phyloP scores from a whole-genome alignment of 35 echinoderm and acorn worm genomes.

The Amphiura filiformis region DNA sequence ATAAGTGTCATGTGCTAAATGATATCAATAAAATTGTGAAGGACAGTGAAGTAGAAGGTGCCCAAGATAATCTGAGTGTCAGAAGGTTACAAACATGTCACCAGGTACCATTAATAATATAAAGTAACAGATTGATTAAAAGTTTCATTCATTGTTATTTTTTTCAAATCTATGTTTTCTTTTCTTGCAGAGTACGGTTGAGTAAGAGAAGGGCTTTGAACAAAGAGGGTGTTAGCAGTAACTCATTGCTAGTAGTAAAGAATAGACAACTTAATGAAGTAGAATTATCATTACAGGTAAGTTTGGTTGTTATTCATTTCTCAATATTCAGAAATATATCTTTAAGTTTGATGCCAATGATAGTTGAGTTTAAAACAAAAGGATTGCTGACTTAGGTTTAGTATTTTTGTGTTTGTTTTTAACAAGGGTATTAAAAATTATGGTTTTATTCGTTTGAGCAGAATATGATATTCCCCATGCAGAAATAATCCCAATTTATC shows the following conservation, averaged over 20 bases:
- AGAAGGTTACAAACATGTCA: too few species aligned
- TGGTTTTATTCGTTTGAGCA: neutral
- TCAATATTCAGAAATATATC: neutral
- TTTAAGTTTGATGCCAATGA: neutral
- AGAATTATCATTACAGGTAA: constrained; percentile 76
- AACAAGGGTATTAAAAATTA: neutral
- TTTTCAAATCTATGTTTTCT: too few species aligned
- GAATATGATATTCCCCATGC: neutral
- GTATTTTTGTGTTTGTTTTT: neutral
- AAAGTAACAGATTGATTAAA: too few species aligned
- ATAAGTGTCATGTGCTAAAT: too few species aligned
- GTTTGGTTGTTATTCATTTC: too few species aligned
- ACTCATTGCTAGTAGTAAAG: constrained; percentile 87
- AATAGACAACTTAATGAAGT: constrained; percentile 78
- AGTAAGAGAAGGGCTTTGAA: constrained; percentile 91
- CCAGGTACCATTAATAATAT: too few species aligned
- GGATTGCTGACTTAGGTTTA: neutral
- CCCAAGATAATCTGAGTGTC: too few species aligned
- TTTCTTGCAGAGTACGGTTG: constrained; percentile 69
- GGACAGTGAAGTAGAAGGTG: too few species aligned
- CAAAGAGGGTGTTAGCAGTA: constrained; percentile 52
- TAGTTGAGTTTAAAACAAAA: neutral
- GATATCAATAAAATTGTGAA: too few species aligned
- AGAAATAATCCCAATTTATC: neutral
- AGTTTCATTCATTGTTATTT: too few species aligned